Base-by-base conservation (phyloP, 2,113 vertebrate genomes). In the Geococcyx californianus region DNA sequence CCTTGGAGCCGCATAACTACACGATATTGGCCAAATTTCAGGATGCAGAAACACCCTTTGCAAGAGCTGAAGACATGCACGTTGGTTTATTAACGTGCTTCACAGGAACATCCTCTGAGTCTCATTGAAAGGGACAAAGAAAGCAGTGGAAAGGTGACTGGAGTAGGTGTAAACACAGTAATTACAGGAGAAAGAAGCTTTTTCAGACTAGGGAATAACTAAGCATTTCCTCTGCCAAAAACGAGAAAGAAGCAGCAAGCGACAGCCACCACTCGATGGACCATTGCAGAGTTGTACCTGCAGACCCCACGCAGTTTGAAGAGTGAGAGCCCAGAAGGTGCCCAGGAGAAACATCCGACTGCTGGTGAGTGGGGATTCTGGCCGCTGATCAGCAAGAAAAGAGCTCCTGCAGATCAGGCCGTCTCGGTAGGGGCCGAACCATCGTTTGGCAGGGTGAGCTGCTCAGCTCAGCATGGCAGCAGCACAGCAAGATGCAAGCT, bases 401-500 rank as follows among this genome's bases (percentile, higher is more conserved):
- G 5, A 1, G 28, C 7, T 58, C 25, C 49, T 51, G 56, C 10
- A 45, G 42, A 59, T 26, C 34, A n/a, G 29, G 72, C 38, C 81
- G 56, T 17, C 49, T 16, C 69, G 23, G 29, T 0, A 23, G 40
- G 1, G 0, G 42, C 56, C 42, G 24, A 81, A 52, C 44, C 42
- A 66, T 44, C 42, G 8, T 11, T 6, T 33, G 1, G 5, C 62
- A 19, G 0, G 16, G 21, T 18, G 26, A 77, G 42, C 54, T 24
- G 47, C 21, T 34, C 29, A 34, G 34, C 29, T 17, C 58, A 16
- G 28, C 13, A 21, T 20, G 31, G 36, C 2, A 3, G 56, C 54
- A 67, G 58, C 3, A 0, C 9, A 28, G 55, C 63, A 42, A 52
- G 8, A 34, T 2, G 8, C 1, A 29, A 1, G 2, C n/a, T 12